Evolutionary conservation across 2,888 invertebrate genomes (phyloP).

Genomic region (Pardosa pseudoannulata): DNA sequence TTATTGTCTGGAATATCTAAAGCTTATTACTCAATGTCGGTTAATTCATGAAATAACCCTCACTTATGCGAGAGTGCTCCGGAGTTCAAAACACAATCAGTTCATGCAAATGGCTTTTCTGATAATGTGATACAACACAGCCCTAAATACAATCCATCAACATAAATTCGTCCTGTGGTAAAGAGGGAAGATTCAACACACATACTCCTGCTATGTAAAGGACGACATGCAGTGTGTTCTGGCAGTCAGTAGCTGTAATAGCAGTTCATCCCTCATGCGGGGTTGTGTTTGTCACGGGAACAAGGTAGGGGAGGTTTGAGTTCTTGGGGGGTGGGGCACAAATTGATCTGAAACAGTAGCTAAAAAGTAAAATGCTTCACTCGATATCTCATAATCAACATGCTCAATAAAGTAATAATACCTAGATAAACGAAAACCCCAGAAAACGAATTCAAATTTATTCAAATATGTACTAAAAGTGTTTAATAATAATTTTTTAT

Average conservation of each 20-base stretch:
- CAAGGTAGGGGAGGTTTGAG: constrained; percentile 25
- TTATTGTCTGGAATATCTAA: too few species aligned
- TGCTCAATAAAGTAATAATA: too few species aligned
- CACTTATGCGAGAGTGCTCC: not conserved
- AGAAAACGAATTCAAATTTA: too few species aligned
- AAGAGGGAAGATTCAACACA: not conserved
- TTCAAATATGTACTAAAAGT: too few species aligned
- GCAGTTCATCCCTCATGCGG: constrained; percentile 44
- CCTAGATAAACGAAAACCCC: too few species aligned
- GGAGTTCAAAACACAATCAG: not conserved
- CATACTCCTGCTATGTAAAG: constrained; percentile 15
- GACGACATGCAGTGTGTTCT: constrained; percentile 27
- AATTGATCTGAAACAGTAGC: too few species aligned
- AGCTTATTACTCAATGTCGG: not conserved
- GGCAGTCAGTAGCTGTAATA: constrained; percentile 35
- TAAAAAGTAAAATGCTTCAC: too few species aligned
- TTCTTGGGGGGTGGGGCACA: not conserved
- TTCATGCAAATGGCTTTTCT: not conserved
- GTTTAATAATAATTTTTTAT: too few species aligned
- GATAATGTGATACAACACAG: not conserved
- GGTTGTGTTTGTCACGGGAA: constrained; percentile 23
- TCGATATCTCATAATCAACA: too few species aligned
- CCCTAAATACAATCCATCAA: not conserved
- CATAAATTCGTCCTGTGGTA: constrained; percentile 17
- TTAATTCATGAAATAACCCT: not conserved